Evolutionary conservation across 2,888 invertebrate genomes (phyloP).

Genomic region (Drosophila gaucha): DNA sequence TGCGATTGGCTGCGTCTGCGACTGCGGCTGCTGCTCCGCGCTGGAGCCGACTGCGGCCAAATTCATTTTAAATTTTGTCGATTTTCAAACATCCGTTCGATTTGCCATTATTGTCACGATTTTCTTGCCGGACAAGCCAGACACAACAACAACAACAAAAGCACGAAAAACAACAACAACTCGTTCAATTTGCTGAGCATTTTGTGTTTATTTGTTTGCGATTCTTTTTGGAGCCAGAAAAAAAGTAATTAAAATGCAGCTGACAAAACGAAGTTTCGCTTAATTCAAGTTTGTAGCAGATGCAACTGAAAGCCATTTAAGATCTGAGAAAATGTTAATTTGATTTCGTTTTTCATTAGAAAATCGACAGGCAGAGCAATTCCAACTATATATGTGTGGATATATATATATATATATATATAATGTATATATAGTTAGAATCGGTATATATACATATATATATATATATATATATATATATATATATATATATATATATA

Average conservation of each 20-base stretch:
- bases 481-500: not conserved
- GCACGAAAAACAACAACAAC: conserved; percentile 18
- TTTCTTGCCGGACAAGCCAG: conserved; percentile 59
- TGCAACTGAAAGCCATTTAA: conserved; percentile 14
- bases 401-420: not conserved
- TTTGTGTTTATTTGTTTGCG: conserved; percentile 33
- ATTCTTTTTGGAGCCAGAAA: conserved; percentile 19
- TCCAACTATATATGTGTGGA: not conserved
- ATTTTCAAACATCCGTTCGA: conserved; percentile 72
- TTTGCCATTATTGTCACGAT: conserved; percentile 78
- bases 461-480: not conserved
- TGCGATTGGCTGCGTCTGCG: conserved; percentile 11
- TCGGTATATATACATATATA: not conserved
- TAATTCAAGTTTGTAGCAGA: conserved; percentile 15
- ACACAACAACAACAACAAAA: conserved; percentile 46
- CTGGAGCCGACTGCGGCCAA: conserved; percentile 15
- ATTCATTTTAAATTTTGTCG: conserved; percentile 62
- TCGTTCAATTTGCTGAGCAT: conserved; percentile 27
- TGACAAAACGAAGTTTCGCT: conserved; percentile 55
- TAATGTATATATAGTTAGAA: not conserved
- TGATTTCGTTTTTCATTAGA: conserved; percentile 1
- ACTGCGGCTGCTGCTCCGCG: conserved; percentile 5
- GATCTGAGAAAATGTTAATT: conserved; percentile 2
- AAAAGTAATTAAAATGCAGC: conserved; percentile 72
- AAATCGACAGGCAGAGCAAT: not conserved